Percentiles rank a stretch among this genome's conserved stretches.
These are phyloP conservation scores for Paracanthobrama guichenoti DNA, from an alignment of 2,113 vertebrate species.

Conservation along the genomic window DNA sequence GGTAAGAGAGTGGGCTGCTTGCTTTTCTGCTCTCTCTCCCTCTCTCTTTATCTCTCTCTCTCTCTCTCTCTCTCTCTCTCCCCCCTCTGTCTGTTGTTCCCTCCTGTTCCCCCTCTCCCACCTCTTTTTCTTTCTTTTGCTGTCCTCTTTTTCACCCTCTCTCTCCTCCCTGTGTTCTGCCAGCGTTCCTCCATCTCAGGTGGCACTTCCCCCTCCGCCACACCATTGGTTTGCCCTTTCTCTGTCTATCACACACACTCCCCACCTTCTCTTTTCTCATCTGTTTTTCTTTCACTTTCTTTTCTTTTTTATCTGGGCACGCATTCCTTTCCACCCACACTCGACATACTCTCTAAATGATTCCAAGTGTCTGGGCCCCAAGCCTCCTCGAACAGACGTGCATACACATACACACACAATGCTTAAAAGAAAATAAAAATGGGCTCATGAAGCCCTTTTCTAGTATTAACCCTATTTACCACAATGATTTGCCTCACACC, in stretches of 20 bases:
- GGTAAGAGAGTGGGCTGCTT: constrained; percentile 75
- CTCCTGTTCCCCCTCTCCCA: constrained; percentile 49
- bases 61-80: constrained; percentile 56
- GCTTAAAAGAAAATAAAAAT: neutral
- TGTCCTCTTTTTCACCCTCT: constrained; percentile 50
- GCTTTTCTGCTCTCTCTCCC: constrained; percentile 59
- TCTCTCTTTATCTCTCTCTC: constrained; percentile 55
- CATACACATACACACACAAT: constrained; percentile 35
- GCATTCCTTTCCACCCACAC: constrained; percentile 83
- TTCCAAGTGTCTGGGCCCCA: constrained; percentile 81
- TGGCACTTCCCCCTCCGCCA: constrained; percentile 51
- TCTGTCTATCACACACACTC: constrained; percentile 68
- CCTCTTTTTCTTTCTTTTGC: constrained; percentile 37
- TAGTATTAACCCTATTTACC: constrained; percentile 23
- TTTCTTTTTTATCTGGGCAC: constrained; percentile 77
- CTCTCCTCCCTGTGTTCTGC: constrained; percentile 41
- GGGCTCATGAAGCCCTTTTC: neutral
- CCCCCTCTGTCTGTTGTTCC: constrained; percentile 68
- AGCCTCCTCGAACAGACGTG: constrained; percentile 53
- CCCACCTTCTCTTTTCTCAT: constrained; percentile 71
- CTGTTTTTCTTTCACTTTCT: constrained; percentile 78
- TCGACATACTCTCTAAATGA: constrained; percentile 79
- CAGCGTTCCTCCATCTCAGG: constrained; percentile 66
- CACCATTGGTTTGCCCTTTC: constrained; percentile 56
- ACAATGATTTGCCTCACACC: neutral